Conservation (phyloP, 2,113 vertebrate genomes). For the Takifugu flavidus region DNA sequence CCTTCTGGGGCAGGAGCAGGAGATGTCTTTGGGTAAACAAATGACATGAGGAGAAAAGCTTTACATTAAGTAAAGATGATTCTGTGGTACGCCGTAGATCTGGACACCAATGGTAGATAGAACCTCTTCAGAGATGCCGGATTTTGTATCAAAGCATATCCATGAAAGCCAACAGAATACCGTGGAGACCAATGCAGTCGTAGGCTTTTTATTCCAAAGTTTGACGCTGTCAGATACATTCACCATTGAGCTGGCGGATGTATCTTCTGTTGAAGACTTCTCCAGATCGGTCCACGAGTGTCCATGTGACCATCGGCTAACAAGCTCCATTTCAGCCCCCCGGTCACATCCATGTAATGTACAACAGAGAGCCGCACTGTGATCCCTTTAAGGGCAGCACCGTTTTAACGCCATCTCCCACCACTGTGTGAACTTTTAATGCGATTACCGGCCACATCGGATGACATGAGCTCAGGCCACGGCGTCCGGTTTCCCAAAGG, state of each 20-base stretch:
- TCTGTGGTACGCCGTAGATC: too few relatives aligned
- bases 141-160: too few relatives aligned
- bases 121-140: too few relatives aligned
- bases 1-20: too few relatives aligned
- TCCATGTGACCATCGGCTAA: slow-evolving; percentile 33
- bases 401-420: slow-evolving; percentile 18
- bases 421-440: slow-evolving; percentile 63
- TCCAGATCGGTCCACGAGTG: slow-evolving; percentile 3
- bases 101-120: too few relatives aligned
- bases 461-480: slow-evolving; percentile 38
- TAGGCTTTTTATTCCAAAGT: not conserved
- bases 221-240: not conserved
- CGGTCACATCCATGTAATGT: slow-evolving; percentile 27
- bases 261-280: slow-evolving; percentile 12
- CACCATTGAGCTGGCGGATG: slow-evolving; percentile 9
- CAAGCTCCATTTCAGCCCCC: slow-evolving; percentile 30
- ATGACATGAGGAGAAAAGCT: too few relatives aligned
- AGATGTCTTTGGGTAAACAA: too few relatives aligned
- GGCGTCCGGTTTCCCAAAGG: slow-evolving; percentile 43
- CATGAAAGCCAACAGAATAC: not conserved
- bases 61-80: too few relatives aligned
- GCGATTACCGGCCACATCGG: slow-evolving; percentile 40
- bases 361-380: slow-evolving; percentile 22
- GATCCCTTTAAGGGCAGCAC: slow-evolving; percentile 27
- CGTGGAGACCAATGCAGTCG: not conserved